phyloP scores from a whole-genome alignment of 1,140 invertebrate species.

The Drosophila willistoni region DNA sequence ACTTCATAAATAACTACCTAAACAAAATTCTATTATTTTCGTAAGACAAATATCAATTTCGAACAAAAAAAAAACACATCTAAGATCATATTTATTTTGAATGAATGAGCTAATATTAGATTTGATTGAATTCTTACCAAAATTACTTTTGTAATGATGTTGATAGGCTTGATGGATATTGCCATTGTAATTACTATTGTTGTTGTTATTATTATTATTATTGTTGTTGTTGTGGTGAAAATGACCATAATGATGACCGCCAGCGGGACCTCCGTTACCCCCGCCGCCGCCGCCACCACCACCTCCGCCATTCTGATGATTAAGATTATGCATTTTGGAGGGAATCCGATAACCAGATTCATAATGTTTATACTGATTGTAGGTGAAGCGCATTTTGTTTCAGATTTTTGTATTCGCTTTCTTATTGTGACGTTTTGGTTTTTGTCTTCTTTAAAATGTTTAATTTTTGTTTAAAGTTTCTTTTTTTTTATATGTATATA shows the following conservation, averaged over 20 bases:
- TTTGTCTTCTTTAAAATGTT: conserved; percentile 25
- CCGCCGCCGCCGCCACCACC: conserved; percentile 25
- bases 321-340: conserved; percentile 78
- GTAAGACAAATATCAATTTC: no score
- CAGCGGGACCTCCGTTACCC: conserved; percentile 27
- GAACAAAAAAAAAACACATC: no score
- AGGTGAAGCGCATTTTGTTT: conserved; percentile 79
- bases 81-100: background rate
- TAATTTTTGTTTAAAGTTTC: conserved; percentile 11
- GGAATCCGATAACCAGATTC: conserved; percentile 82
- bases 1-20: no score
- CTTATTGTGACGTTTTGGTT: background rate
- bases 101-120: background rate
- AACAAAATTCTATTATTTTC: no score
- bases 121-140: conserved; percentile 56
- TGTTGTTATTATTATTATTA: conserved; percentile 38
- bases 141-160: conserved; percentile 79
- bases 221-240: conserved; percentile 35
- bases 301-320: conserved; percentile 38
- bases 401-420: conserved; percentile 26
- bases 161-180: conserved; percentile 62
- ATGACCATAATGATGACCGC: conserved; percentile 32
- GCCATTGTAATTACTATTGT: conserved; percentile 36
- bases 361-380: conserved; percentile 82
- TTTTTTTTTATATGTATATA: conserved; percentile 6